Evolutionary conservation across 2,113 vertebrate genomes (phyloP).

Genomic region (Petrocephalus zakoni): DNA sequence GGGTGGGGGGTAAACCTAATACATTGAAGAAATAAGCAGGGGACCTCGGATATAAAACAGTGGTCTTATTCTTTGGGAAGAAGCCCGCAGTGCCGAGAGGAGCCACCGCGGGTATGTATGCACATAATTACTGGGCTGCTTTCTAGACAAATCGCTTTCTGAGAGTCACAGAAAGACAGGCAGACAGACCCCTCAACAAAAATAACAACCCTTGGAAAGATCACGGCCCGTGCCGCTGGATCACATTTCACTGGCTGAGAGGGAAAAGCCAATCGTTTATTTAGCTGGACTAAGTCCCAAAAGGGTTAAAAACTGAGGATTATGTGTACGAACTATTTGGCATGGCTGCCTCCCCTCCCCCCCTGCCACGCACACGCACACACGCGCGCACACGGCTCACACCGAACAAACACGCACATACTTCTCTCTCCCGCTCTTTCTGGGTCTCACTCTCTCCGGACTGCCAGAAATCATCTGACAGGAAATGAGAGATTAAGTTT

Average conservation of each 20-base stretch:
- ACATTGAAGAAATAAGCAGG: slow-evolving; percentile 8
- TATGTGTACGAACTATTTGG: slow-evolving; percentile 46
- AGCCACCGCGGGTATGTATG: slow-evolving; percentile 29
- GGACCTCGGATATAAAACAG: slow-evolving; percentile 36
- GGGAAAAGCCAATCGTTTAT: not conserved
- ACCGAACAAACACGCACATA: slow-evolving; percentile 15
- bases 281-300: slow-evolving; percentile 28
- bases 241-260: slow-evolving; percentile 13
- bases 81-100: slow-evolving; percentile 21
- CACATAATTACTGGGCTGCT: slow-evolving; percentile 31
- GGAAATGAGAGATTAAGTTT: slow-evolving; percentile 95
- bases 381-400: not conserved
- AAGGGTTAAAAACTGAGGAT: slow-evolving; percentile 65
- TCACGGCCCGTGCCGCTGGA: slow-evolving; percentile 18
- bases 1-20: slow-evolving; percentile 7
- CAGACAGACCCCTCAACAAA: slow-evolving; percentile 8
- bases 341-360: slow-evolving; percentile 33
- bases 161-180: slow-evolving; percentile 13
- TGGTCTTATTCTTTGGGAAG: slow-evolving; percentile 39
- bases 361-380: slow-evolving; percentile 30
- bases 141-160: slow-evolving; percentile 31
- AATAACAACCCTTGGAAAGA: slow-evolving; percentile 23
- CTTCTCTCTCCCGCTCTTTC: slow-evolving; percentile 24
- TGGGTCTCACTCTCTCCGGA: slow-evolving; percentile 34
- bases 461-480: slow-evolving; percentile 91